A percentile compares a stretch with the other conserved stretches of the same genome.
These are phyloP conservation scores for Phylloscopus whistleri DNA, from an alignment of 2,113 vertebrate species.

Conservation along the genomic window DNA sequence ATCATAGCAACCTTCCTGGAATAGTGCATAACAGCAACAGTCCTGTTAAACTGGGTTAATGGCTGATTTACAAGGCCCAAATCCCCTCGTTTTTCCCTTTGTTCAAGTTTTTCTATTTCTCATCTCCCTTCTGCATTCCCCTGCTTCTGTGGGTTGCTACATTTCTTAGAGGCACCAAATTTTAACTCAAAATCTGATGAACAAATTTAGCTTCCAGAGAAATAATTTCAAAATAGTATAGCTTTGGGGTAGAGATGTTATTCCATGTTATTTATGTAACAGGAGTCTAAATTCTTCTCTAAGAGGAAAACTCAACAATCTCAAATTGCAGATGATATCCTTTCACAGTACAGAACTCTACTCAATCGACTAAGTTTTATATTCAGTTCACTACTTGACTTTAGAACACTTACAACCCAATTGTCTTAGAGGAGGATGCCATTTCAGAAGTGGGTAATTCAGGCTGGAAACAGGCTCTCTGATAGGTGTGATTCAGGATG, in stretches of 20 bases:
- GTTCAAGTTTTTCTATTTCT: not conserved
- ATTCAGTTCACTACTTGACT: not conserved
- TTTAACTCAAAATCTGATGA: not conserved
- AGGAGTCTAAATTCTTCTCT: not conserved
- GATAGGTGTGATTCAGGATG: not conserved
- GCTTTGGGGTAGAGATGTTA: not conserved
- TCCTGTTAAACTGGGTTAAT: not conserved
- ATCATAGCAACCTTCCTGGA: not conserved
- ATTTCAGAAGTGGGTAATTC: not conserved
- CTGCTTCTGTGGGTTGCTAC: not conserved
- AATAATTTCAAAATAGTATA: not conserved
- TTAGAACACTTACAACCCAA: not conserved
- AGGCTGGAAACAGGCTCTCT: not conserved
- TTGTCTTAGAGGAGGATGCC: not conserved
- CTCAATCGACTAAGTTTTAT: not conserved
- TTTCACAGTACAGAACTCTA: not conserved
- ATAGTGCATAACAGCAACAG: not conserved
- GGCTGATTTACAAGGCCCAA: not conserved
- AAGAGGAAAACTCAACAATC: not conserved
- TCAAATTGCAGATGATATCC: not conserved
- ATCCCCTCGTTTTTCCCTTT: not conserved
- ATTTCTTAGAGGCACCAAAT: not conserved
- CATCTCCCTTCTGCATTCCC: not conserved
- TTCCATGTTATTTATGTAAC: not conserved
- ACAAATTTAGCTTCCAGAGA: not conserved